Conservation (phyloP, 2,797 vertebrate species). For the Rhinella marina region DNA sequence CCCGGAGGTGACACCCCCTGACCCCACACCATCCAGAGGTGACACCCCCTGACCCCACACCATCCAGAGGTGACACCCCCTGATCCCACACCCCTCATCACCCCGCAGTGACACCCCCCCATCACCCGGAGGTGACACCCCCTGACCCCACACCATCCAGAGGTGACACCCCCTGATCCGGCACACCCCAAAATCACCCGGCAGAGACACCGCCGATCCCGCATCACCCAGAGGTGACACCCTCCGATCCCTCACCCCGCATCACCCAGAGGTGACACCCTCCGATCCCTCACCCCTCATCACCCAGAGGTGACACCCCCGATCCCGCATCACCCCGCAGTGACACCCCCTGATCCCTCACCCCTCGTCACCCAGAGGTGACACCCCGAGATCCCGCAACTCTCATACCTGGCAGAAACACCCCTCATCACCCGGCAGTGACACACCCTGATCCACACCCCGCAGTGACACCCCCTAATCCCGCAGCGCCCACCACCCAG, state of each 20-base stretch:
- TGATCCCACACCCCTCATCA: neutral
- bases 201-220: neutral
- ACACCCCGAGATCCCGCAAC: neutral
- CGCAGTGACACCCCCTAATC: neutral
- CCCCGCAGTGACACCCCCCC: too few relatives aligned
- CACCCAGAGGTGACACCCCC: neutral
- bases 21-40: too few relatives aligned
- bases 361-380: neutral
- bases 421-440: neutral
- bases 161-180: neutral
- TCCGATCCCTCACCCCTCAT: neutral
- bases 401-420: neutral
- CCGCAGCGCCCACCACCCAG: neutral
- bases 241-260: neutral
- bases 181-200: neutral
- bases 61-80: neutral
- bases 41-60: neutral
- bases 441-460: neutral
- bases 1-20: neutral
- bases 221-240: neutral
- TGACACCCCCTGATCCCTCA: neutral
- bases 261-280: neutral
- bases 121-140: neutral
- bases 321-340: neutral
- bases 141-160: neutral